Percentiles rank a stretch among this genome's conserved stretches.
Conservation (phyloP, 1,140 invertebrate genomes). For the Acromyrmex heyeri region DNA sequence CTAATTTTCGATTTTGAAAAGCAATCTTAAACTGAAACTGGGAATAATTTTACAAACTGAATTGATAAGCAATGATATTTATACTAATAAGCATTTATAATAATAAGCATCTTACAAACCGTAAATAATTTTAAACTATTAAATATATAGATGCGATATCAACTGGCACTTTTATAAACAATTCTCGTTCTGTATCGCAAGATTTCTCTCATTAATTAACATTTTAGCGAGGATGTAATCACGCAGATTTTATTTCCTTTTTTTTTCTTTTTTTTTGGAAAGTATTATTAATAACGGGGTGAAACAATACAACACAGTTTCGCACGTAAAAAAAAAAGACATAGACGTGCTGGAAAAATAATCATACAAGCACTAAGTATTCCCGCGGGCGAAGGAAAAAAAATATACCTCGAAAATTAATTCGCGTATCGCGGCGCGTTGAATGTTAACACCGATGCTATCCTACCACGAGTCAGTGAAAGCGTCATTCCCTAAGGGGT, state of each 20-base stretch:
- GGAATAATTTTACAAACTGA: too few relatives aligned
- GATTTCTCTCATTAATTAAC: not conserved
- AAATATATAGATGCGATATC: not conserved
- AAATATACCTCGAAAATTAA: conserved; percentile 38
- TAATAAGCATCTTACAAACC: too few relatives aligned
- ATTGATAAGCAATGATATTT: too few relatives aligned
- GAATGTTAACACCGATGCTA: conserved; percentile 50
- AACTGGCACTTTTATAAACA: not conserved
- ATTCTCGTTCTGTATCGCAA: not conserved
- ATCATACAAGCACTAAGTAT: conserved; percentile 32
- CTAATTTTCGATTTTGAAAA: too few relatives aligned
- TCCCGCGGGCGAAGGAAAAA: conserved; percentile 7
- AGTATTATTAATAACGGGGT: not conserved
- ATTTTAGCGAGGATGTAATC: not conserved
- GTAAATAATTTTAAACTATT: too few relatives aligned
- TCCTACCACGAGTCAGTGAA: conserved; percentile 55
- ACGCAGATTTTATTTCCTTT: not conserved
- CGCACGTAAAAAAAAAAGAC: not conserved
- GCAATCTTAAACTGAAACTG: too few relatives aligned
- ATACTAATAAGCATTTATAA: too few relatives aligned
- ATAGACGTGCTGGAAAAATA: not conserved
- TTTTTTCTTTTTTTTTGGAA: not conserved
- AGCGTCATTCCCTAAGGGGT: conserved; percentile 70
- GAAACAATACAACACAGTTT: not conserved
- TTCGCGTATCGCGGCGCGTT: conserved; percentile 48